Evolutionary conservation across 2,888 invertebrate species (phyloP), one percentile per base, ranked within the genome.

Genomic region (Isotomurus palustris): DNA sequence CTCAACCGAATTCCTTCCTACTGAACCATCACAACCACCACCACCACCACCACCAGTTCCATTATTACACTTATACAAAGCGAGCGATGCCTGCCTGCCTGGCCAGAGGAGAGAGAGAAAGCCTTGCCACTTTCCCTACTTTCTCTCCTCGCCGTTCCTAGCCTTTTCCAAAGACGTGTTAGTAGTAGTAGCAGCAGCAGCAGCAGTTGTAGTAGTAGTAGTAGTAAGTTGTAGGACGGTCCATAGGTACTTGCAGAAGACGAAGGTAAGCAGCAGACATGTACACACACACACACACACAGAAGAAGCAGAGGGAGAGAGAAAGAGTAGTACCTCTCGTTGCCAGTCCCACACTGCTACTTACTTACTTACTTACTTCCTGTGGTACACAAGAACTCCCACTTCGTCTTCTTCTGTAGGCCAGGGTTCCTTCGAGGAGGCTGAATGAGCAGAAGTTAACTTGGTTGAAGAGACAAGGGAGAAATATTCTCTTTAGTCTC

Each of bases 101-200:
- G 12, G 44, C 5, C 22, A 43, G 19, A 40, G 25, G 25, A 32
- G 14, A 14, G 10, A 12, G 10, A 32, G 35, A 32, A 32, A 21
- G 25, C 22, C 29, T n/a, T 40, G 21, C 27, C 35, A 32, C n/a
- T n/a, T 24, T 38, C 14, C 35, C 5, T 25, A 25, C 24, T 32
- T 51, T 22, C 51, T 49, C 22, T 35, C 25, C 6, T 24, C 32
- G 17, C 50, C 32, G 36, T 38, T 38, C 40, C 36, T 53, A 47
- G 45, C 53, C 44, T 45, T 45, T 45, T 58, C 38, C 50, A 29
- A 50, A 50, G 24, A 44, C 53, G 45, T 49, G 44, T 51, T 49
- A 38, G 45, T 44, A 49, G 49, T 44, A 43, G 43, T 19, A 24
- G 40, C 36, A 50, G 38, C n/a, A 38, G 44, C 14, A 55, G 49